Evolutionary conservation across 2,113 vertebrate genomes (phyloP).

Genomic region (Glareola pratincola): DNA sequence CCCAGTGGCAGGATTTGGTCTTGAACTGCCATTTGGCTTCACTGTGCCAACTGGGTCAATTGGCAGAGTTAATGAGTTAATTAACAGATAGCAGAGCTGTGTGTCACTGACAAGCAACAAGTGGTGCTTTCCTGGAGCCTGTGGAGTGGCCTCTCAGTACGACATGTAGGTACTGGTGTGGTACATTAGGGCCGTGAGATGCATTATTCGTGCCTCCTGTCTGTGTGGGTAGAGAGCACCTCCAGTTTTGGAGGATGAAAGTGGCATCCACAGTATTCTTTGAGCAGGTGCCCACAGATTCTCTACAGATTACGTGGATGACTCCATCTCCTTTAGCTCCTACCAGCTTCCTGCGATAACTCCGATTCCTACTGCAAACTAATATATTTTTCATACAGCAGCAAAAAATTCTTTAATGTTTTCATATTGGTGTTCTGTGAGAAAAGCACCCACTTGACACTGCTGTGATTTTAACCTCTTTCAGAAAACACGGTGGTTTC

Average conservation of each 20-base stretch:
- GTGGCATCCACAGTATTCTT: neutral
- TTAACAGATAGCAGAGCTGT: neutral
- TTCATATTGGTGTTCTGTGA: neutral
- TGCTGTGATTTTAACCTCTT: neutral
- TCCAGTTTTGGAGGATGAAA: neutral
- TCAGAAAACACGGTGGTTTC: neutral
- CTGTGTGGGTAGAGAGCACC: neutral
- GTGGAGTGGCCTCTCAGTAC: neutral
- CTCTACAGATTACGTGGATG: neutral
- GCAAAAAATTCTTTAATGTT: neutral
- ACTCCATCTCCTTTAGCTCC: neutral
- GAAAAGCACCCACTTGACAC: neutral
- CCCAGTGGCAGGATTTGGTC: neutral
- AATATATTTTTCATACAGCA: neutral
- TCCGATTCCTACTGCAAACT: neutral
- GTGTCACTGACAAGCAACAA: neutral
- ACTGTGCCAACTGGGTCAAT: neutral
- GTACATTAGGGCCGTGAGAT: rapidly evolving
- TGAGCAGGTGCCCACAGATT: neutral
- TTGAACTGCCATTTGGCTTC: neutral
- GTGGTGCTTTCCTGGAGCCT: neutral
- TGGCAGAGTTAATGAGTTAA: neutral
- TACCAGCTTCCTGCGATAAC: neutral
- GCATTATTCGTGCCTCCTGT: neutral
- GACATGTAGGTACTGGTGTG: no score